A percentile compares a stretch with the other conserved stretches of the same genome.
phyloP scores from a whole-genome alignment of 30 jellyfish, hydroid and myxozoan species.

The Aurelia sp. region DNA sequence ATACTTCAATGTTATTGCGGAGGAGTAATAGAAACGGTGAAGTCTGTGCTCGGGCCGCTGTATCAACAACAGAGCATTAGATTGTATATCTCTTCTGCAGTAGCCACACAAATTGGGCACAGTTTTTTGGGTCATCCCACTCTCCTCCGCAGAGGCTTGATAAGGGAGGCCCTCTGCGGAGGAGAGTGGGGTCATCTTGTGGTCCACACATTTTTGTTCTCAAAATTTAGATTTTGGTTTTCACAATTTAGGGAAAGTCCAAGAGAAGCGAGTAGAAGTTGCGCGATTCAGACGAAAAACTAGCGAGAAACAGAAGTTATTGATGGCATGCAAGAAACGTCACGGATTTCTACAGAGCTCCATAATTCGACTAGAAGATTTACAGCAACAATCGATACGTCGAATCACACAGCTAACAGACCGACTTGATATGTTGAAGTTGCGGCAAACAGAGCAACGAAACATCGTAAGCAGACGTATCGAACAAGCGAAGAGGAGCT shows the following conservation, averaged over 20 bases:
- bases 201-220: not conserved
- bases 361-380: constrained; percentile 40
- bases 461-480: constrained; percentile 50
- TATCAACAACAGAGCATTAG: no score
- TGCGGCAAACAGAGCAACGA: constrained; percentile 64
- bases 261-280: constrained; percentile 13
- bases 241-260: constrained; percentile 20
- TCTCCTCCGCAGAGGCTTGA: not conserved
- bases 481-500: constrained; percentile 43
- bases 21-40: no score
- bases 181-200: no score
- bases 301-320: constrained; percentile 48
- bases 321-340: constrained; percentile 45
- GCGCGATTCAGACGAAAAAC: constrained; percentile 13
- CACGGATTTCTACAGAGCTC: constrained; percentile 30
- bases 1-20: no score
- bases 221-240: not conserved
- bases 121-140: no score
- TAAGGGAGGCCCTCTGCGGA: no score
- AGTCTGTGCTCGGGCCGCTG: no score
- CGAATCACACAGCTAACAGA: constrained; percentile 30
- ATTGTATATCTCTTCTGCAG: no score
- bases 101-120: no score
- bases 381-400: constrained; percentile 23
- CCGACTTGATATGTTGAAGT: constrained; percentile 45